Evolutionary conservation across 1,140 invertebrate genomes (phyloP), one percentile per base, ranked within the genome.

Genomic region (Rhagoletis zephyria): DNA sequence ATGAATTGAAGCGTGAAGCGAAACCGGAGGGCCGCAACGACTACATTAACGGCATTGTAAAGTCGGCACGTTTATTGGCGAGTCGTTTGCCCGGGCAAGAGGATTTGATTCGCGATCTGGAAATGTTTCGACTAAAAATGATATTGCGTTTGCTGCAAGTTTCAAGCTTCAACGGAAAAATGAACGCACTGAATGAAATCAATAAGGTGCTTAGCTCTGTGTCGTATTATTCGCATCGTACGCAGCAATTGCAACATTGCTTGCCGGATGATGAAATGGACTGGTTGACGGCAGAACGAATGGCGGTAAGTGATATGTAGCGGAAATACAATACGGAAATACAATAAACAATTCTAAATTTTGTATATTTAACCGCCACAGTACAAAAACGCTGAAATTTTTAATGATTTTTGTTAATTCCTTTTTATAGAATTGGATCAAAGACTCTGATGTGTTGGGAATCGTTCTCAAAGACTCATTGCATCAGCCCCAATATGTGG

Each of bases 131-230:
- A 90, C 94, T 99, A 88, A 98, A 98, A 94, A 99, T 99, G 97
- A 98, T 99, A 90, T 94, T 99, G 88, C 96, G 98, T 92, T 95
- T 98, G 90, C 94, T 99, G 86, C 97, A 99, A 95, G 98, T 99
- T 92, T 99, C 98, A 16, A 99, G 98, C 63, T 99, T 99, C 92
- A 99, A 99, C 94, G 98, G 98, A 10, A 99, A 99, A 94, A 99
- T 99, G 98, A 99, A 98, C 93, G 98, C 98, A 51, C 94, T 99
- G 60, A 99, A 99, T 94, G 98, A 99, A 95, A 97, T 99, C 61
- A 99, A 99, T 94, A 99, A 99, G 95, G 97, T 99, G 48, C 98
- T 99, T 74, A 96, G 96, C 48, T 97, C 96, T 91, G 97, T 98
- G 63, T 96, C 96, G 77, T 98, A 97, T 92, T 97, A 98, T 93